phyloP scores from a whole-genome alignment of 1,140 invertebrate genomes.

The Antheraea pernyi region DNA sequence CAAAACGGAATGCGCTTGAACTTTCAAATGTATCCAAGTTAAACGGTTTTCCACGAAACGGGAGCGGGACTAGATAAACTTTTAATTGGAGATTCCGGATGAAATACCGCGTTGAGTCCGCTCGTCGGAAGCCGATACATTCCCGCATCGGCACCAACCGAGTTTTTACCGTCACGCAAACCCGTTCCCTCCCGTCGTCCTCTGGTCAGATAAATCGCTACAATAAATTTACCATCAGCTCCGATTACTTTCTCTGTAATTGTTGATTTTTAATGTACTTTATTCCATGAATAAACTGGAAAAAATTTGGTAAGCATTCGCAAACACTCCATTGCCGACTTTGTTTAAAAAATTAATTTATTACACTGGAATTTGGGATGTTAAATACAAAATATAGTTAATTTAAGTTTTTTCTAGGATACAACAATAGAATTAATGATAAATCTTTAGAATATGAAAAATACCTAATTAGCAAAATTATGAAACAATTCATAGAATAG shows the following conservation, averaged over 20 bases:
- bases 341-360: no score
- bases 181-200: constrained; percentile 54
- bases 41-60: constrained; percentile 39
- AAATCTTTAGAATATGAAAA: no score
- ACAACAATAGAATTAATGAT: no score
- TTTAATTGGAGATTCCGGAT: constrained; percentile 75
- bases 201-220: constrained; percentile 46
- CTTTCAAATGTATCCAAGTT: constrained; percentile 3
- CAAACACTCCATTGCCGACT: no score
- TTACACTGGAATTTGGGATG: no score
- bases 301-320: no score
- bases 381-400: no score
- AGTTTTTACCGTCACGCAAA: constrained; percentile 64
- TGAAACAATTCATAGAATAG: no score
- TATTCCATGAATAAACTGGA: constrained; percentile 3
- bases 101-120: constrained; percentile 56
- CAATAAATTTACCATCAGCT: constrained; percentile 50
- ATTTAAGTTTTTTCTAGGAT: no score
- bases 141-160: constrained; percentile 56
- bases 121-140: constrained; percentile 56
- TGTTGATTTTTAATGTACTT: not conserved
- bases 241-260: constrained; percentile 42
- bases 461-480: no score
- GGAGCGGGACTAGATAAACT: constrained; percentile 64
- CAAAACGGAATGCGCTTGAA: not conserved